Percentiles rank a stretch among this genome's conserved stretches.
These are phyloP conservation scores for Drosophila ercepeae DNA, from an alignment of 1,140 invertebrate species.

Conservation along the genomic window DNA sequence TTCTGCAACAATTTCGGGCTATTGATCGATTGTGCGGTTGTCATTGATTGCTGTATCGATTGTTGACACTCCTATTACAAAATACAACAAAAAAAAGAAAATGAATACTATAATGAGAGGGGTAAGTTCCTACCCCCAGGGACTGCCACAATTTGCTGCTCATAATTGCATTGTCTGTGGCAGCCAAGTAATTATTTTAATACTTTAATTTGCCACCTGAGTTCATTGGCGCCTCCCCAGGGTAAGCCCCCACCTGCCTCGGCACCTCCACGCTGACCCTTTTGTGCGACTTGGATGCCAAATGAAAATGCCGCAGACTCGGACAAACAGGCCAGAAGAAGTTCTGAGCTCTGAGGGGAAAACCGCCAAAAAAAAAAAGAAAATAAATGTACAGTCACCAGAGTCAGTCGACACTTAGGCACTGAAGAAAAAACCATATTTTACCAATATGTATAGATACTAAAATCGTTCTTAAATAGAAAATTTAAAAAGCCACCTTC, in stretches of 20 bases:
- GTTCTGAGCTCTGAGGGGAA: conserved; percentile 30
- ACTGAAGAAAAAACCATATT: too few relatives aligned
- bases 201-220: conserved; percentile 80
- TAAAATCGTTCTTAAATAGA: background rate
- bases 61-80: conserved; percentile 58
- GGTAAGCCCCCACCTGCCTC: background rate
- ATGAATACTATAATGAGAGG: background rate
- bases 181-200: conserved; percentile 65
- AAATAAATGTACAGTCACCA: conserved; percentile 41
- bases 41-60: conserved; percentile 53
- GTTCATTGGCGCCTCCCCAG: conserved; percentile 53
- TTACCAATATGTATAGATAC: too few relatives aligned
- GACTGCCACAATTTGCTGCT: conserved; percentile 60
- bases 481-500: too few relatives aligned
- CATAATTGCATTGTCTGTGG: conserved; percentile 72
- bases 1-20: conserved; percentile 16
- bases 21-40: conserved; percentile 72
- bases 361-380: conserved; percentile 28
- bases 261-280: conserved; percentile 18
- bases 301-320: conserved; percentile 65
- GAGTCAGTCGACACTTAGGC: background rate
- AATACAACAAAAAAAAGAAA: too few relatives aligned
- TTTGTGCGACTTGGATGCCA: conserved; percentile 42
- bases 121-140: conserved; percentile 7
- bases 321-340: conserved; percentile 57